phyloP scores from a whole-genome alignment of 2,113 vertebrate species.

The Mohoua ochrocephala region DNA sequence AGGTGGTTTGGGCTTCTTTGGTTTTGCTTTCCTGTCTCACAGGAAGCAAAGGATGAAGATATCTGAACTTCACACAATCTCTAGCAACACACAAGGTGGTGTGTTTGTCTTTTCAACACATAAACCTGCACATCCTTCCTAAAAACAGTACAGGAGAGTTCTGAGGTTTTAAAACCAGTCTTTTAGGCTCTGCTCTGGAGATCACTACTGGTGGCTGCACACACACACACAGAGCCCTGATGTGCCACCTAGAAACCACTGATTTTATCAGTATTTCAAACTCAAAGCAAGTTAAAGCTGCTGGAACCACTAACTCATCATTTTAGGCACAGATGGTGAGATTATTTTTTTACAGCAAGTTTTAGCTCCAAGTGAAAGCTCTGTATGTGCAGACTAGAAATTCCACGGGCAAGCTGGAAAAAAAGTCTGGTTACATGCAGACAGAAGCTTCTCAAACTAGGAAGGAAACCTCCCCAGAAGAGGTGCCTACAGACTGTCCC shows the following conservation, averaged over 20 bases:
- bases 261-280: neutral
- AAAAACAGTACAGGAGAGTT: neutral
- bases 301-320: neutral
- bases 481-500: neutral
- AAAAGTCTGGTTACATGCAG: neutral
- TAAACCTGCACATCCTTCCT: neutral
- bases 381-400: neutral
- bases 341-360: conserved; percentile 50
- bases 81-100: neutral
- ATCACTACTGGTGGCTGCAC: neutral
- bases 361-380: neutral
- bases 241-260: neutral
- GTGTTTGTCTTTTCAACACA: neutral
- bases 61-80: neutral
- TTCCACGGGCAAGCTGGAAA: neutral
- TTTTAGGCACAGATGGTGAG: conserved; percentile 35
- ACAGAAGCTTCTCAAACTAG: neutral
- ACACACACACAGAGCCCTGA: neutral
- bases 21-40: neutral
- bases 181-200: neutral
- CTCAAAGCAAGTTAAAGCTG: neutral
- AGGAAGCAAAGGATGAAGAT: neutral
- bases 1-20: neutral
- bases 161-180: neutral
- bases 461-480: neutral